phyloP scores from a whole-genome alignment of 1,140 invertebrate species.

The Eupristina koningsbergeri region DNA sequence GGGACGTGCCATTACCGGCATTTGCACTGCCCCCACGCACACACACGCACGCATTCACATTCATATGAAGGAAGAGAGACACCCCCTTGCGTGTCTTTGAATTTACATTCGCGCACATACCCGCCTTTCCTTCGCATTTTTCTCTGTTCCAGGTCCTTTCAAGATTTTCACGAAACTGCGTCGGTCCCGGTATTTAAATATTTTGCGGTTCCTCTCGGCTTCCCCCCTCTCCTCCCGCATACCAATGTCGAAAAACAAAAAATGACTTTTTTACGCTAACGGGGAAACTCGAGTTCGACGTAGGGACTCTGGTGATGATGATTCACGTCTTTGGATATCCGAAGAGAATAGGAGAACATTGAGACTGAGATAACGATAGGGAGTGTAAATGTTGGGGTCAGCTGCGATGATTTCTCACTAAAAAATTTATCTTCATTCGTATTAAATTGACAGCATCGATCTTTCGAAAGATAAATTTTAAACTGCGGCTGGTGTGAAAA shows the following conservation, averaged over 20 bases:
- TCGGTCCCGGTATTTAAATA: neutral
- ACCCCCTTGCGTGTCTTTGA: slow-evolving; percentile 37
- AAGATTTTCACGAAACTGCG: neutral
- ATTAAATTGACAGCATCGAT: neutral
- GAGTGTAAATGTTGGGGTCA: neutral
- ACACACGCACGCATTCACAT: neutral
- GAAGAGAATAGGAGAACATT: neutral
- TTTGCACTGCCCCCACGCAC: neutral
- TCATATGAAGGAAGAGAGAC: neutral
- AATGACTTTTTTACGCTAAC: neutral
- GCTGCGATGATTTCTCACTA: neutral
- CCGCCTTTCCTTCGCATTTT: neutral
- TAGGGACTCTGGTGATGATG: neutral
- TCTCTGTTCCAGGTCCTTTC: neutral
- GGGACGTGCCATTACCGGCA: slow-evolving; percentile 32
- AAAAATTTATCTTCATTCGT: neutral
- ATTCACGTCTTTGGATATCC: too few relatives aligned
- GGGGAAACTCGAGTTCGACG: neutral
- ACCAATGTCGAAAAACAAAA: neutral
- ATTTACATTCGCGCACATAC: slow-evolving; percentile 13
- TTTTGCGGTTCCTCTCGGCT: neutral
- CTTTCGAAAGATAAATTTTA: neutral
- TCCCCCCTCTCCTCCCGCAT: neutral
- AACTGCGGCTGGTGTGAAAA: neutral
- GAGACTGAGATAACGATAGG: neutral